These are phyloP conservation scores for Ostrea edulis DNA, from an alignment of 1,140 invertebrate genomes.

Conservation along the genomic window DNA sequence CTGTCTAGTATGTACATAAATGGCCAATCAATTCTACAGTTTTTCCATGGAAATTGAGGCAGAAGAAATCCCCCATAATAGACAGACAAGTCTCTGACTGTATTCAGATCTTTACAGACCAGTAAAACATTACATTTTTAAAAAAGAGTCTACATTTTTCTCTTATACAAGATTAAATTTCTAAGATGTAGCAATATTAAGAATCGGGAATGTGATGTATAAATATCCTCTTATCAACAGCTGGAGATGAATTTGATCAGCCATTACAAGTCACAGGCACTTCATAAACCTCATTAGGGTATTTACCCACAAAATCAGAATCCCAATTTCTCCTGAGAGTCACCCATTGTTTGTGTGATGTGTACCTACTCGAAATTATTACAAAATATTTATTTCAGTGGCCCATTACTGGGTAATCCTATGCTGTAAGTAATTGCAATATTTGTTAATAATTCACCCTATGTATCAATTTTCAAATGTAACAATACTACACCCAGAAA, in stretches of 20 bases:
- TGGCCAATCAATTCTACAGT: not conserved
- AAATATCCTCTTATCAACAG: not conserved
- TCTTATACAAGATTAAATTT: constrained; percentile 8
- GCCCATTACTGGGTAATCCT: no score
- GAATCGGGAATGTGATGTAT: not conserved
- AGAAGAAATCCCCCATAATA: not conserved
- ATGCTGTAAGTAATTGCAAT: no score
- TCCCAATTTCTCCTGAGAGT: not conserved
- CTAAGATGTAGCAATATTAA: not conserved
- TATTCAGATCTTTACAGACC: not conserved
- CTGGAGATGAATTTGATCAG: constrained; percentile 8
- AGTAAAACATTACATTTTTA: not conserved
- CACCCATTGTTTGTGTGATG: not conserved
- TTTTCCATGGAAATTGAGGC: not conserved
- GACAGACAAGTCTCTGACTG: not conserved
- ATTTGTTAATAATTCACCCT: not conserved
- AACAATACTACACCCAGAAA: not conserved
- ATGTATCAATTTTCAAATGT: not conserved
- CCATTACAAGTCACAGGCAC: not conserved
- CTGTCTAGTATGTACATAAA: not conserved
- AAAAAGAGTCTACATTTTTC: not conserved
- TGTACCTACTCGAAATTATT: not conserved
- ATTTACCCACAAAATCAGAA: not conserved
- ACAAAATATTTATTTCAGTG: no score
- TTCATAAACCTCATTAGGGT: not conserved